Evolutionary conservation across 1,140 invertebrate species (phyloP).

Genomic region (Lepidurus apus): DNA sequence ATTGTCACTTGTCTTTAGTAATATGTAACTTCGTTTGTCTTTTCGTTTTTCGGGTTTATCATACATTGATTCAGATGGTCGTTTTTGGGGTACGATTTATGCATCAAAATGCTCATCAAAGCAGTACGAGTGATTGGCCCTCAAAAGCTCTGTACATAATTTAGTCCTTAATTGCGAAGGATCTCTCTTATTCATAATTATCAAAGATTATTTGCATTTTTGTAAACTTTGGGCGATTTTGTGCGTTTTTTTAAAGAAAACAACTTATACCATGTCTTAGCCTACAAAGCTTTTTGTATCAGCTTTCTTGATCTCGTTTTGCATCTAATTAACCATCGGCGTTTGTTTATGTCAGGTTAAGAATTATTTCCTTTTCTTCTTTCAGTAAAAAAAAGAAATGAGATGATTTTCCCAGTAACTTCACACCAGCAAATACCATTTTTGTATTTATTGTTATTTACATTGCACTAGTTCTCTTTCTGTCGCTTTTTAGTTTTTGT

Average conservation of each 20-base stretch:
- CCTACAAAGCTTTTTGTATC: neutral
- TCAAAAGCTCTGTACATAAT: neutral
- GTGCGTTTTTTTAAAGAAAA: neutral
- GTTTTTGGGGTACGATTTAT: neutral
- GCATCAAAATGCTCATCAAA: constrained; percentile 2
- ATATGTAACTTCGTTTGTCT: neutral
- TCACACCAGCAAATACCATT: neutral
- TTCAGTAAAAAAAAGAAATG: neutral
- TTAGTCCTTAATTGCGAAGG: constrained; percentile 15
- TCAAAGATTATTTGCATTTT: neutral
- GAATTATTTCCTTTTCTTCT: neutral
- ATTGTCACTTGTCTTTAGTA: neutral
- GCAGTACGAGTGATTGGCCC: neutral
- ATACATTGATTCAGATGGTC: no score
- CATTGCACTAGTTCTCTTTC: neutral
- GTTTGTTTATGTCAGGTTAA: neutral
- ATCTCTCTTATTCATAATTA: neutral
- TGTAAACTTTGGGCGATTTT: neutral
- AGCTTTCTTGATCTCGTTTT: constrained; percentile 16
- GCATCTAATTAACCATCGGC: neutral
- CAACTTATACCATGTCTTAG: neutral
- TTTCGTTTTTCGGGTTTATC: neutral
- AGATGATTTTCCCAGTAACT: no score
- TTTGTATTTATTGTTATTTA: neutral
- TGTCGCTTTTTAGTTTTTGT: neutral